Base-by-base conservation (phyloP, 2,888 invertebrate species). In the Drosophila tanythrix region DNA sequence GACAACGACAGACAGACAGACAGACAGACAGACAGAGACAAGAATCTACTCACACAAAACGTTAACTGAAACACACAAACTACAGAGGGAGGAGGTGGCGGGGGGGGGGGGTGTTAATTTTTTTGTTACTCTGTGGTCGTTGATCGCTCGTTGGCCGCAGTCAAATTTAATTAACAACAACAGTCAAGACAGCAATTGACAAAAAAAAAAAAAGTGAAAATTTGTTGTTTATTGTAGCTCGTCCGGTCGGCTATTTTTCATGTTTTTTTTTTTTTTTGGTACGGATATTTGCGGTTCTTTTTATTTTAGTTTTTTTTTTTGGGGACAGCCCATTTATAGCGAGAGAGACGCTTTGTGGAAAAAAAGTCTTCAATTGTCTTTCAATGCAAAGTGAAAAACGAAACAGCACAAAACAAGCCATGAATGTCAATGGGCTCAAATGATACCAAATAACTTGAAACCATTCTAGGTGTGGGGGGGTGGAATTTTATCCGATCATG, bases 111-210 rank as follows among this genome's bases (percentile, higher is more conserved):
- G 43, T n/a, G 48, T 72, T 70, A 40, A 8, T 3, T 33, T 46
- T 15, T 25, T 74, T 68, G 66, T 62, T 70, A 57, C 64, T 77
- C 64, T 77, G 80, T 77, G 74, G 88, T 81, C 83, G 88, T 87
- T 86, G 89, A 86, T 85, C 84, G 89, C 74, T 73, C 73, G 74
- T 74, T 82, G 75, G 80, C 73, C 78, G 67, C 74, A 80, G 78
- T 76, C 81, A 87, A 85, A 86, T 88, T 83, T 86, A 88, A 88
- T 88, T 81, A 84, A 85, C 85, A 84, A 77, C 65, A 51, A 62
- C 61, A 43, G 27, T 46, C 74, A 57, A 71, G 79, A 70, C 59
- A 70, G 70, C 70, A 78, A 77, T 70, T 70, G 79, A 78, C 79
- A 77, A 75, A 29, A 3, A 18, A 29, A 50, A 62, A 63, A 77